Conservation (phyloP, 1,140 invertebrate species). For the Brachionus rotundiformis region DNA sequence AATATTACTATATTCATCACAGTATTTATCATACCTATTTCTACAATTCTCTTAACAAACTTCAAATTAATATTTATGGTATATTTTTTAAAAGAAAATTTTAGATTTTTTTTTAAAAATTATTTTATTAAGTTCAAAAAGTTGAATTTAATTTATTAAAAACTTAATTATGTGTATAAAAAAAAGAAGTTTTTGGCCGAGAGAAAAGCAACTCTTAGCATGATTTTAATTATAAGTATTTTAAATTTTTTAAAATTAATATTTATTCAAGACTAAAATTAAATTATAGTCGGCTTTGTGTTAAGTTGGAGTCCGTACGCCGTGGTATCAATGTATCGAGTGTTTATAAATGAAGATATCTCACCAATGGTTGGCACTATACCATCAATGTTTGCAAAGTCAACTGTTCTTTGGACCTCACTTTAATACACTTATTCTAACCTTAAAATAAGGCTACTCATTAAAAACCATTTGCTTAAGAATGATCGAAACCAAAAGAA, state of each 20-base stretch:
- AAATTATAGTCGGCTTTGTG: slow-evolving; percentile 25
- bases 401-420: slow-evolving; percentile 33
- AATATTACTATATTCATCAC: slow-evolving; percentile 35
- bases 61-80: slow-evolving; percentile 47
- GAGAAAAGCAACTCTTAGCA: slow-evolving; percentile 8
- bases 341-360: neutral
- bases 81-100: too few relatives aligned
- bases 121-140: too few relatives aligned
- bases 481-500: neutral
- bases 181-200: too few relatives aligned
- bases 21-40: slow-evolving; percentile 3
- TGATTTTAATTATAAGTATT: too few relatives aligned
- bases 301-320: slow-evolving; percentile 49
- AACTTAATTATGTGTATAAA: too few relatives aligned
- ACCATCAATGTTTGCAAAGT: slow-evolving; percentile 43
- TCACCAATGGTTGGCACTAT: slow-evolving; percentile 2
- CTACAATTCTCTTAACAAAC: neutral
- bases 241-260: too few relatives aligned
- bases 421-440: slow-evolving; percentile 19
- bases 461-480: neutral
- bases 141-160: too few relatives aligned
- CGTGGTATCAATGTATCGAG: neutral
- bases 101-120: too few relatives aligned
- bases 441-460: too few relatives aligned
- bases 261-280: too few relatives aligned